Evolutionary conservation across 2,888 invertebrate species (phyloP), one percentile per base, ranked within the genome.

Genomic region (Perithous albicinctus): DNA sequence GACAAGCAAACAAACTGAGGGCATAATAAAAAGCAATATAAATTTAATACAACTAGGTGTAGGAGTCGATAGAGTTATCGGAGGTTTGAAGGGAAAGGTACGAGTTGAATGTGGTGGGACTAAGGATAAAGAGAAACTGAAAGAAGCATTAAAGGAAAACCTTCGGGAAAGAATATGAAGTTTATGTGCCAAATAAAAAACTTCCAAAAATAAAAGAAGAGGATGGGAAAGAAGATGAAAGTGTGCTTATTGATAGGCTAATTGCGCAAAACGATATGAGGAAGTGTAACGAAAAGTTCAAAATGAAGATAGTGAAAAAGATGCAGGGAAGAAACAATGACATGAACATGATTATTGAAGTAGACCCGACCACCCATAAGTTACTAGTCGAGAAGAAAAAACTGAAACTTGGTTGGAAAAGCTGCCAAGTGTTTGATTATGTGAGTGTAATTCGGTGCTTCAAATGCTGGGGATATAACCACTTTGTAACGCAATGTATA

Each of bases 381-480:
- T 0, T 23, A 1, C 20, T 26, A 26, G 51, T 54, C 20, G 51
- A 54, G 23, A 23, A 54, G 23, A 20, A 26, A 26, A 54, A 23
- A 26, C 8, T 54, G 0, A 41, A 41, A 12, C 12, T 63, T n/a
- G 41, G 54, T 2, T 70, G 70, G 70, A 70, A 54, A 12, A 69
- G 23, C 8, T 69, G 51, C n/a, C 46, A n/a, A 51, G 72, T 72
- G 12, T 38, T 41, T 38, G 59, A 59, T n/a, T 56, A 56, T 18
- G 56, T 72, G 10, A 72, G 43, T 15, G 56, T 54, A 8, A 59
- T 41, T 2, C 35, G 46, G 18, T 56, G 59, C 26, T 72, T 23
- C 41, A 72, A 72, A 1, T 72, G 72, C 18, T 72, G 72, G 56
- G 72, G 72, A 2, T 72, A 72, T 15, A 46, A 64, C n/a, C 43